Base-by-base conservation (phyloP, 2,797 vertebrate genomes). In the Platalea minor region DNA sequence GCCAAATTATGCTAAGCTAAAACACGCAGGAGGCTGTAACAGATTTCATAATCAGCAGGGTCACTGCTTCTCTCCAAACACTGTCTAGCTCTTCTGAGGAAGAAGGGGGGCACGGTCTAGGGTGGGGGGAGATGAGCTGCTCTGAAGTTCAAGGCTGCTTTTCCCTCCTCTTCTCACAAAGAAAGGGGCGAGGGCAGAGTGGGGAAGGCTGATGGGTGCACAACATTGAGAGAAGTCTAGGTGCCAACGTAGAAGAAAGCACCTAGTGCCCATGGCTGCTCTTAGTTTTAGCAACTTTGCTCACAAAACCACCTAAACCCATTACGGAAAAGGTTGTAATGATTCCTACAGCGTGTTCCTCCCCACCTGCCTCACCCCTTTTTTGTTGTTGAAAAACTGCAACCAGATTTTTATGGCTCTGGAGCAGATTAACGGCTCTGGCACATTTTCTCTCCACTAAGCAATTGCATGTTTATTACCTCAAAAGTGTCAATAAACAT, bases 171-270 rank as follows among this genome's bases (percentile, higher is more conserved):
- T 88, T 89, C 39, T 59, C 29, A 53, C 11, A 17, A 48, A 67
- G 15, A 21, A 48, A 51, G 12, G 17, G 37, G 25, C 0, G 1
- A 77, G 11, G 77, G 3, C 24, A 28, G 20, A 53, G 24, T 6
- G 12, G 74, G 31, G 51, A 76, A 65, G n/a, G 13, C 25, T 53
- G 35, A 45, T 0, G 0, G 26, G 14, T 14, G 17, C 25, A 11
- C 2, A 1, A 2, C n/a, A 29, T 0, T 53, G 53, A 60, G 11
- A 63, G 50, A 81, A 73, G 17, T 17, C 41, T 11, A 39, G 8
- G 9, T 39, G 57, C 14, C 45, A 51, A 3, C 0, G 0, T 2
- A 54, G 59, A 43, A 87, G 51, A 51, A 43, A 3, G 0, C 10
- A 28, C 20, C 14, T 33, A 56, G 53, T 89, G 48, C 8, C 20